phyloP scores from a whole-genome alignment of 2,797 vertebrate genomes.

The Calcarius lapponicus region DNA sequence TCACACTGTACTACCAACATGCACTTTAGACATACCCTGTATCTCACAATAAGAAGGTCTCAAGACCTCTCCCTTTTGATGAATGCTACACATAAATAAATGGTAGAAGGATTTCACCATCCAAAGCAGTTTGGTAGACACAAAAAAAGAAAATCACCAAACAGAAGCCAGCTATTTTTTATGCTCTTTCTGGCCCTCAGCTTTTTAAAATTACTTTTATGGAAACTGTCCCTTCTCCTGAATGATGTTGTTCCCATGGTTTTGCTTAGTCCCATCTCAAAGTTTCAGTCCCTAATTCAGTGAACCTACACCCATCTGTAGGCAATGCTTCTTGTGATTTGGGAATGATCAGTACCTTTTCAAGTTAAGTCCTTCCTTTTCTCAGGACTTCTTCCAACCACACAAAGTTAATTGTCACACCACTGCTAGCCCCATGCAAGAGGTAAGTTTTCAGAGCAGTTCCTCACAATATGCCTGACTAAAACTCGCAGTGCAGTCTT shows the following conservation, averaged over 20 bases:
- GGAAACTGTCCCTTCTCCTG: background rate
- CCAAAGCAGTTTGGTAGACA: background rate
- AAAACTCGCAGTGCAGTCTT: background rate
- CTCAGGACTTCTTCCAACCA: background rate
- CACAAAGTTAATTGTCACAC: background rate
- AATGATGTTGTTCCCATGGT: background rate
- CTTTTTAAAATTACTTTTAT: background rate
- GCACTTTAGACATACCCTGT: background rate
- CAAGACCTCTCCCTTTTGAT: background rate
- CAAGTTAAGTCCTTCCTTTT: background rate
- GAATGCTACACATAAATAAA: background rate
- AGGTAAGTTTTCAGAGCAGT: background rate
- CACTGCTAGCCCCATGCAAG: background rate
- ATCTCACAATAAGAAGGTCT: background rate
- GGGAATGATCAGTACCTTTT: background rate
- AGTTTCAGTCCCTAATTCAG: background rate
- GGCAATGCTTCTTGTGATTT: background rate
- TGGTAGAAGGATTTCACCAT: background rate
- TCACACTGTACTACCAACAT: background rate
- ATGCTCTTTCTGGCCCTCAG: background rate
- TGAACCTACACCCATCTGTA: background rate
- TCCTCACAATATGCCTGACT: slow-evolving; percentile 4
- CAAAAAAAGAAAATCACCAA: background rate
- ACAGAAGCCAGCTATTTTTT: background rate
- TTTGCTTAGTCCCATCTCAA: background rate